Evolutionary conservation across 2,888 invertebrate genomes (phyloP).

Genomic region (Bombylius discolor): DNA sequence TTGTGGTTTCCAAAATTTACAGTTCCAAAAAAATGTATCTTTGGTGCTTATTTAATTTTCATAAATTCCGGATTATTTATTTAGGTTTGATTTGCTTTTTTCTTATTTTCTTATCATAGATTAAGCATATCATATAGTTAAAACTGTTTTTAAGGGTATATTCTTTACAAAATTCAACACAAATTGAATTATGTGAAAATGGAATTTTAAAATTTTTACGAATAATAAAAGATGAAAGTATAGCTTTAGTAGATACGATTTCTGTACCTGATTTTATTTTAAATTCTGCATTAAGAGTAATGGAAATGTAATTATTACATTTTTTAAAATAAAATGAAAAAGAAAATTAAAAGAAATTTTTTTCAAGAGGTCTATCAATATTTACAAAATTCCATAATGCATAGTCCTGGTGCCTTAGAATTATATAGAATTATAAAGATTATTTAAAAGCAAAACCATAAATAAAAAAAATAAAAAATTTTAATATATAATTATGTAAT

Average conservation of each 20-base stretch:
- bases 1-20: too few relatives aligned
- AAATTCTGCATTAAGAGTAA: slow-evolving; percentile 81
- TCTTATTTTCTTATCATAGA: too few relatives aligned
- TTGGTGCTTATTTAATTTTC: slow-evolving; percentile 50
- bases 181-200: slow-evolving; percentile 50
- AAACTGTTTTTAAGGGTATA: too few relatives aligned
- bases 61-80: slow-evolving; percentile 58
- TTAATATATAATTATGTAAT: too few relatives aligned
- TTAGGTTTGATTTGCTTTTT: too few relatives aligned
- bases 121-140: slow-evolving; percentile 57
- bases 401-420: slow-evolving; percentile 53
- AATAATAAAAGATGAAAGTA: slow-evolving; percentile 56
- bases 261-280: slow-evolving; percentile 83
- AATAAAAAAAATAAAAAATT: too few relatives aligned
- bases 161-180: slow-evolving; percentile 42
- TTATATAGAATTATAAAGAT: slow-evolving; percentile 41
- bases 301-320: slow-evolving; percentile 74
- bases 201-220: slow-evolving; percentile 52
- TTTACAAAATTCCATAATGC: slow-evolving; percentile 56
- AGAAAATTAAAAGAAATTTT: too few relatives aligned
- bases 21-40: too few relatives aligned
- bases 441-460: slow-evolving; percentile 29
- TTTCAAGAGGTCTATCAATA: slow-evolving; percentile 47
- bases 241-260: slow-evolving; percentile 69
- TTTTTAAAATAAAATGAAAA: too few relatives aligned